phyloP scores from a whole-genome alignment of 2,888 invertebrate species.

The Invenusta paracnida region DNA sequence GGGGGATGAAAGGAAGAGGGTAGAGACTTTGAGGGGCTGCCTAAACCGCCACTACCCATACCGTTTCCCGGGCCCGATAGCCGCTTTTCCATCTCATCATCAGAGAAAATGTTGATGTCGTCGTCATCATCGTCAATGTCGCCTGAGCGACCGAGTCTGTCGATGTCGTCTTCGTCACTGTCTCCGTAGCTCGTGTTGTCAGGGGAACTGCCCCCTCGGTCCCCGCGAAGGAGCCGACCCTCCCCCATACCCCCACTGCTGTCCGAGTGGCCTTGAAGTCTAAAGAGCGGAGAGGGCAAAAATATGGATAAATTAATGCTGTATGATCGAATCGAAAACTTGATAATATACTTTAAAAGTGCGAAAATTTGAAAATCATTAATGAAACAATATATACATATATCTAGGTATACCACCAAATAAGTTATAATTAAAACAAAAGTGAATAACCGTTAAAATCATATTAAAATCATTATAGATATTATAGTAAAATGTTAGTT shows the following conservation, averaged over 20 bases:
- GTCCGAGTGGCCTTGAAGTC: not conserved
- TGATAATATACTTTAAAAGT: too few species aligned
- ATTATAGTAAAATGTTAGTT: too few species aligned
- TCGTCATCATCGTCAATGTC: slow-evolving; percentile 4
- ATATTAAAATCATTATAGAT: too few species aligned
- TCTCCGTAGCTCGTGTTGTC: not conserved
- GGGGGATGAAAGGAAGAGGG: not conserved
- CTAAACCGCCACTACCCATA: too few species aligned
- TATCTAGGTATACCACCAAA: too few species aligned
- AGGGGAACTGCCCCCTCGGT: not conserved
- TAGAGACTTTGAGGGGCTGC: not conserved
- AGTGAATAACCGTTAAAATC: too few species aligned
- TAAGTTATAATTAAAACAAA: too few species aligned
- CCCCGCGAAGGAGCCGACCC: not conserved
- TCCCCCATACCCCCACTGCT: not conserved
- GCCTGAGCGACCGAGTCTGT: not conserved
- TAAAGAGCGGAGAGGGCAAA: too few species aligned
- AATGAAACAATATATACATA: too few species aligned
- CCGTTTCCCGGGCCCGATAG: not conserved
- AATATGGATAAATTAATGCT: too few species aligned
- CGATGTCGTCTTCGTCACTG: slow-evolving; percentile 1
- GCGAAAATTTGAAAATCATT: too few species aligned
- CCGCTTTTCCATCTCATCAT: slow-evolving; percentile 1
- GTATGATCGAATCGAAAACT: too few species aligned
- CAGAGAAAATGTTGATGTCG: slow-evolving; percentile 11